A percentile compares a stretch with the other conserved stretches of the same genome.
phyloP scores from a whole-genome alignment of 2,113 vertebrate species.

The Lycaon pictus region DNA sequence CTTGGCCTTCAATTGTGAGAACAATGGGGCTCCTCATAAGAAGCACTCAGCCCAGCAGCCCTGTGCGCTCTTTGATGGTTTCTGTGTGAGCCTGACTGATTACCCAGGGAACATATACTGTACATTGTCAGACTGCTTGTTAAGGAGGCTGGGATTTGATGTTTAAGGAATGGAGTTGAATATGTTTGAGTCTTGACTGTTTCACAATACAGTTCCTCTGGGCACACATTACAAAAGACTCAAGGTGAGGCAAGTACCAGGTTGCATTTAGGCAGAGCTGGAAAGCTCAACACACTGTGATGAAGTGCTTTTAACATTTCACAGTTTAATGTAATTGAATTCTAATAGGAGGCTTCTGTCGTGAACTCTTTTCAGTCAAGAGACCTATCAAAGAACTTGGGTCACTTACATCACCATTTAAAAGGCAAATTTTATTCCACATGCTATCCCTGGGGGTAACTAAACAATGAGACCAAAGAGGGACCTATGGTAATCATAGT shows the following conservation, averaged over 20 bases:
- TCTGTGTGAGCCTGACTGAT: slow-evolving; percentile 7
- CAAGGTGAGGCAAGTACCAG: slow-evolving; percentile 42
- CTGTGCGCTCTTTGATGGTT: background rate
- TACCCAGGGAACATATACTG: slow-evolving; percentile 15
- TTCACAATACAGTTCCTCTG: slow-evolving; percentile 56
- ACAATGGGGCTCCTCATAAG: slow-evolving; percentile 46
- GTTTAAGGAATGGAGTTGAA: slow-evolving; percentile 56
- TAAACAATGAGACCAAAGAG: slow-evolving; percentile 35
- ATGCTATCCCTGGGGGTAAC: slow-evolving; percentile 16
- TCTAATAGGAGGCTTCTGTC: slow-evolving; percentile 64
- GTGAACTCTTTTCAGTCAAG: slow-evolving; percentile 69
- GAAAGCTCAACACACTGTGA: background rate
- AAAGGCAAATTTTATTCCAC: slow-evolving; percentile 66
- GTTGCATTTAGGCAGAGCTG: slow-evolving; percentile 22
- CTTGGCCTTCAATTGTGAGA: background rate
- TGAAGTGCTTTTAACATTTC: slow-evolving; percentile 79
- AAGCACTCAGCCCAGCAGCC: background rate
- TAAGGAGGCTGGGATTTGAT: slow-evolving; percentile 37
- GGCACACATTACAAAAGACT: slow-evolving; percentile 45
- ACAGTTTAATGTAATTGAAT: slow-evolving; percentile 69
- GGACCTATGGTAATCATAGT: background rate
- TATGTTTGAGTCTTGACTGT: slow-evolving; percentile 25
- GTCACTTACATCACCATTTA: slow-evolving; percentile 57
- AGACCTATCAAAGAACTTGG: slow-evolving; percentile 64
- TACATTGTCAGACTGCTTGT: slow-evolving; percentile 61